Percentiles rank a stretch among this genome's conserved stretches.
These are phyloP conservation scores for Acyrthosiphon pisum DNA, from an alignment of 1,140 invertebrate species.

Conservation along the genomic window DNA sequence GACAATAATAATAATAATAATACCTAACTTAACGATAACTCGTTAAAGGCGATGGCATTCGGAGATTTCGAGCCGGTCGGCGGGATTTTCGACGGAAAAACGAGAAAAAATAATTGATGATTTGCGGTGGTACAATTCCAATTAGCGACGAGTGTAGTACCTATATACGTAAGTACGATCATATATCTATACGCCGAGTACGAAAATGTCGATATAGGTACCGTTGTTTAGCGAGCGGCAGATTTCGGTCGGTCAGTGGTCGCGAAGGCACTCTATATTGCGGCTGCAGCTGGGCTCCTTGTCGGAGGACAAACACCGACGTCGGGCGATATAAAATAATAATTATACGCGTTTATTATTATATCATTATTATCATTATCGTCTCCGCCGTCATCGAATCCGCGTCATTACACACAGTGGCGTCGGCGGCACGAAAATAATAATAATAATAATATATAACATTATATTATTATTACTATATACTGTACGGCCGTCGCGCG, in stretches of 20 bases:
- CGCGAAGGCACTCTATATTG: not conserved
- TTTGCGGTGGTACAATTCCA: not conserved
- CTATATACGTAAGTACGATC: not conserved
- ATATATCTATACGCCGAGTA: not conserved
- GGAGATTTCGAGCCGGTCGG: not conserved
- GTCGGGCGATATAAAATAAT: not conserved
- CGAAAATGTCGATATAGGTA: not conserved
- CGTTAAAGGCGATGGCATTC: not conserved
- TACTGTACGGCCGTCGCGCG: not conserved
- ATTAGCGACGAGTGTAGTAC: not conserved
- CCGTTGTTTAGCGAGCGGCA: not conserved
- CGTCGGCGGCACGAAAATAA: not conserved
- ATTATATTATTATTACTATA: not conserved
- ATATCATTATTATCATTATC: not conserved
- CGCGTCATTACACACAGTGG: constrained; percentile 16
- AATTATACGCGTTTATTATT: not conserved
- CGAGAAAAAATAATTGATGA: not conserved
- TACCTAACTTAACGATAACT: not conserved
- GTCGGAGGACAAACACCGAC: too few relatives aligned
- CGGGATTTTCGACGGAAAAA: not conserved
- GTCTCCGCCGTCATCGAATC: not conserved
- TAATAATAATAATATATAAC: not conserved
- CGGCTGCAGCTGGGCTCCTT: too few relatives aligned
- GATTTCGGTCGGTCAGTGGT: not conserved
- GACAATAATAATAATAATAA: too few relatives aligned